Percentiles rank a stretch among this genome's conserved stretches.
phyloP scores from a whole-genome alignment of 2,888 invertebrate genomes.

The Fragum whitleyi region DNA sequence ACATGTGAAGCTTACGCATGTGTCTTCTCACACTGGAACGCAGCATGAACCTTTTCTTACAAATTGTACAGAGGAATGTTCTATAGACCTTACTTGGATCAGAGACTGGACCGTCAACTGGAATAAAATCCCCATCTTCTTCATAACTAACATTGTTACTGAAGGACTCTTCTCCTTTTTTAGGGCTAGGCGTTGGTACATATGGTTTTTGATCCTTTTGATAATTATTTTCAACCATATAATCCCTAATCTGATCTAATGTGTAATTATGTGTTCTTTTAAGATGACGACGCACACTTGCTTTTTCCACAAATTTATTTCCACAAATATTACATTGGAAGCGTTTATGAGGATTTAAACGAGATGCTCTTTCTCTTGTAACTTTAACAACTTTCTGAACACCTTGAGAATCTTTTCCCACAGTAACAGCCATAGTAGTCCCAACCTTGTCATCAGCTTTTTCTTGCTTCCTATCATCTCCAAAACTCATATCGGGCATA shows the following conservation, averaged over 20 bases:
- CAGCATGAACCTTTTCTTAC: conserved; percentile 33
- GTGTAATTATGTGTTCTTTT: conserved; percentile 54
- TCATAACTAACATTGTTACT: conserved; percentile 17
- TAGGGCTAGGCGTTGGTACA: background rate
- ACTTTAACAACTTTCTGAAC: conserved; percentile 61
- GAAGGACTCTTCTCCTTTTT: background rate
- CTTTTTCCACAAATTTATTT: conserved; percentile 53
- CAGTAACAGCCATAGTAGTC: conserved; percentile 49
- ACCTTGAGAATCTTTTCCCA: conserved; percentile 53
- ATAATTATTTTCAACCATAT: conserved; percentile 52
- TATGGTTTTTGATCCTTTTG: conserved; percentile 21
- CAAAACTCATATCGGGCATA: background rate
- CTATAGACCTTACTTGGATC: conserved; percentile 18
- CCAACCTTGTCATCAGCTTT: conserved; percentile 18
- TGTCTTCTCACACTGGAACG: conserved; percentile 38
- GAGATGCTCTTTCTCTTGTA: background rate
- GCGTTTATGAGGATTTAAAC: conserved; percentile 35
- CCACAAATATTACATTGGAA: conserved; percentile 55
- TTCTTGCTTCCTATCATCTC: background rate
- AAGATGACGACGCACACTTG: conserved; percentile 58
- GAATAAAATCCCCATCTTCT: conserved; percentile 26
- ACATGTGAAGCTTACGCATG: conserved; percentile 25
- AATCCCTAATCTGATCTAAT: conserved; percentile 48
- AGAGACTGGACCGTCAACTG: conserved; percentile 34
- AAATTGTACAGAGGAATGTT: conserved; percentile 44